phyloP scores from a whole-genome alignment of 2,797 vertebrate genomes.

The Phrynocephalus guinanensis region DNA sequence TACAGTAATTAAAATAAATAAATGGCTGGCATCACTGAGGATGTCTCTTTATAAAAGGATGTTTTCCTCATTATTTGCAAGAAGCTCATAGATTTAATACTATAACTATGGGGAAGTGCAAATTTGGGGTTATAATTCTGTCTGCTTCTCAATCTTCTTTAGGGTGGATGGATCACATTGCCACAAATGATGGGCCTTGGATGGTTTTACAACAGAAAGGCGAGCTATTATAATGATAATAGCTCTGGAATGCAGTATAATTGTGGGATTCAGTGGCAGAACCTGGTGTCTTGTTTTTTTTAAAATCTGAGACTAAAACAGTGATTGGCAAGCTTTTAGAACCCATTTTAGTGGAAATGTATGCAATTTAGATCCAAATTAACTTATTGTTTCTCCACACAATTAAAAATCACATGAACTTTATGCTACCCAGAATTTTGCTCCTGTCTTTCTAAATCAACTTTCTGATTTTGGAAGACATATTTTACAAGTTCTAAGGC shows the following conservation, averaged over 20 bases:
- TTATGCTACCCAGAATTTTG: neutral
- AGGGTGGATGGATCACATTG: neutral
- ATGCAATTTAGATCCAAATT: neutral
- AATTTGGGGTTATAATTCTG: neutral
- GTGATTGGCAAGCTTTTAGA: neutral
- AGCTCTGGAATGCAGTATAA: neutral
- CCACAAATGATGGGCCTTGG: neutral
- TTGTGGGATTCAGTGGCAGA: neutral
- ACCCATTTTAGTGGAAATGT: slow-evolving; percentile 1
- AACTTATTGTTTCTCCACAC: neutral
- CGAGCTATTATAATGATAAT: neutral
- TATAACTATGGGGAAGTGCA: neutral
- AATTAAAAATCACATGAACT: neutral
- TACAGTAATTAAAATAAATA: neutral
- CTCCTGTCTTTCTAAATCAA: neutral
- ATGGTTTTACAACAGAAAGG: neutral
- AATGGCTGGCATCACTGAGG: neutral
- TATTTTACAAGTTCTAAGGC: neutral
- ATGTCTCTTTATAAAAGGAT: neutral
- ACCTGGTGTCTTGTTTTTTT: neutral
- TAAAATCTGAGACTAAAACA: neutral
- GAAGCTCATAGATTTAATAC: neutral
- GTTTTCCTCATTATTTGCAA: neutral
- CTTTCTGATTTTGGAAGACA: neutral
- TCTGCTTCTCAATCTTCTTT: no score